phyloP scores from a whole-genome alignment of 2,113 vertebrate genomes.

The Lanius ludovicianus region DNA sequence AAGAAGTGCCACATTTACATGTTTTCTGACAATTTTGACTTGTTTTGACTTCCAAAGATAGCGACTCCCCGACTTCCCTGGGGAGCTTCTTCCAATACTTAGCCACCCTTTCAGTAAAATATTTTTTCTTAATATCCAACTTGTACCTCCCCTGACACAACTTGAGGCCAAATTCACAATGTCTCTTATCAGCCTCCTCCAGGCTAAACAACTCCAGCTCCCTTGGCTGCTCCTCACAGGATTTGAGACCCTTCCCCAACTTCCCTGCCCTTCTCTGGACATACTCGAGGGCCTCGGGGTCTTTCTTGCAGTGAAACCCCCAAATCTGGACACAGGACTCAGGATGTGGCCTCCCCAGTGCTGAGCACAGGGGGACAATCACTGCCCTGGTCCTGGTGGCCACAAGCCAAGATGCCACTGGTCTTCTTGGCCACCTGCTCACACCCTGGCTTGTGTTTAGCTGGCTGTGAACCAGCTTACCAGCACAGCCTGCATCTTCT shows the following conservation, averaged over 20 bases:
- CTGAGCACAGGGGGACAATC: too few relatives aligned
- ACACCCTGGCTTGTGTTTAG: background rate
- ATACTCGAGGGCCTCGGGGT: background rate
- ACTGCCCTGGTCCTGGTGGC: background rate
- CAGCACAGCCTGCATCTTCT: background rate
- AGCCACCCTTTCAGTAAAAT: rapidly evolving
- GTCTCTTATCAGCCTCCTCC: background rate
- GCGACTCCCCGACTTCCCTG: background rate
- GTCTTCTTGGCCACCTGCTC: background rate
- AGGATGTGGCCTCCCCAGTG: background rate
- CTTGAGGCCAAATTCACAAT: background rate
- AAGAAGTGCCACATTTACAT: background rate
- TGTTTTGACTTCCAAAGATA: background rate
- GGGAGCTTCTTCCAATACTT: background rate
- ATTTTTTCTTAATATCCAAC: background rate
- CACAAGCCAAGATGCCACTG: background rate
- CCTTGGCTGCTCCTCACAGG: rapidly evolving
- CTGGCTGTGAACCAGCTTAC: background rate
- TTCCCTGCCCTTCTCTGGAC: background rate
- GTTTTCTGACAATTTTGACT: background rate
- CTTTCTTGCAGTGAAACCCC: background rate
- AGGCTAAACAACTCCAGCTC: background rate
- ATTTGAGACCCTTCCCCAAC: background rate
- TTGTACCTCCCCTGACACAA: background rate
- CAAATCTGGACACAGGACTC: background rate